Percentiles rank a stretch among this genome's conserved stretches.
These are phyloP conservation scores for Megaceryle alcyon DNA, from an alignment of 2,797 vertebrate species.

Conservation along the genomic window DNA sequence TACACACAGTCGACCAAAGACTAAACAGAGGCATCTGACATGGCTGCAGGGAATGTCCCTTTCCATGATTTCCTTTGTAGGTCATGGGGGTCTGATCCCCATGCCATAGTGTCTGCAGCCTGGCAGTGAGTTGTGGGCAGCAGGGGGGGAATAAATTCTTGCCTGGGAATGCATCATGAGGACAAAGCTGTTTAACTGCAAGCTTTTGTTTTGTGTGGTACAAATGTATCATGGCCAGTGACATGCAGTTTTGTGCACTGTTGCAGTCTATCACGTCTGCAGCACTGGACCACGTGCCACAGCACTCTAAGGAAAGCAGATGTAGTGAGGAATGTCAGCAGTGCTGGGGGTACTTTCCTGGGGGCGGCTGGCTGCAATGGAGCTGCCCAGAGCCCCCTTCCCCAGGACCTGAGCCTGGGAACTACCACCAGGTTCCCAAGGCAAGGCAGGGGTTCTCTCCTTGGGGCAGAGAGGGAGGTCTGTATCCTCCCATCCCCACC, in stretches of 20 bases:
- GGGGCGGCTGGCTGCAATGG: rapidly evolving
- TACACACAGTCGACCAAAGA: too few relatives aligned
- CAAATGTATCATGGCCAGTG: background rate
- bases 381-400: background rate
- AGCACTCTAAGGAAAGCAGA: background rate
- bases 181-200: background rate
- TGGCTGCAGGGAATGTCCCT: background rate
- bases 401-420: background rate
- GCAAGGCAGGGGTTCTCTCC: background rate
- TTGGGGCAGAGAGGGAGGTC: rapidly evolving
- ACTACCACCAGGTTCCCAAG: rapidly evolving
- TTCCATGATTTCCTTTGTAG: background rate
- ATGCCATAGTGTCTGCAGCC: background rate
- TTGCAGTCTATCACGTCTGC: background rate
- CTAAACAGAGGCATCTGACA: too few relatives aligned
- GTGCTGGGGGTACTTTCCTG: background rate
- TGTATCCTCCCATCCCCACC: rapidly evolving
- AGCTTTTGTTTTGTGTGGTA: background rate
- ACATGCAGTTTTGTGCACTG: too few relatives aligned
- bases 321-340: background rate
- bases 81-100: background rate
- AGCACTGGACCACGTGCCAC: rapidly evolving
- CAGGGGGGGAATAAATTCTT: background rate
- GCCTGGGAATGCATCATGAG: background rate
- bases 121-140: background rate